A percentile compares a stretch with the other conserved stretches of the same genome.
These are phyloP conservation scores for Sminthurides aquaticus DNA, from an alignment of 2,888 invertebrate species.

Conservation along the genomic window DNA sequence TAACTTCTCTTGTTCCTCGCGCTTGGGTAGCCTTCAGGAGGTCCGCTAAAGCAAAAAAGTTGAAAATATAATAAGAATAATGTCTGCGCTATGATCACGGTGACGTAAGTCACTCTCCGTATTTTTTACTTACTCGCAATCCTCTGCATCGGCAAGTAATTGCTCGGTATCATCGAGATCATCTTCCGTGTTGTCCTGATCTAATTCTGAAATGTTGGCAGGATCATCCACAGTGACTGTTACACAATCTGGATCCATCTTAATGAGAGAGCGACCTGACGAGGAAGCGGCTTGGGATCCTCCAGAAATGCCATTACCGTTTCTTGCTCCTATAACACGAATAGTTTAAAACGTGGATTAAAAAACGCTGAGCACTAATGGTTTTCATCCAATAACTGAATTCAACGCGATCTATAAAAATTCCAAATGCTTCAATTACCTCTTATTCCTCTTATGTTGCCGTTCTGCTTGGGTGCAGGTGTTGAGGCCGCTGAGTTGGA, in stretches of 20 bases:
- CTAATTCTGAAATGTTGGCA: conserved; percentile 32
- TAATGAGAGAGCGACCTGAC: conserved; percentile 29
- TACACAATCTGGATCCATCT: conserved; percentile 37
- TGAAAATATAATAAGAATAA: too few species aligned
- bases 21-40: conserved; percentile 29
- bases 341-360: too few species aligned
- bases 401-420: too few species aligned
- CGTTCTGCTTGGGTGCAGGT: neutral
- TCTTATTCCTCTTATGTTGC: neutral
- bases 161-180: conserved; percentile 21
- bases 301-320: conserved; percentile 14
- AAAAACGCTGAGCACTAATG: too few species aligned
- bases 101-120: too few species aligned
- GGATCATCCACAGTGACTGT: conserved; percentile 39
- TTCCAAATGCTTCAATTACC: too few species aligned
- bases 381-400: too few species aligned
- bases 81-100: too few species aligned
- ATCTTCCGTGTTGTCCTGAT: conserved; percentile 29
- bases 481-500: conserved; percentile 28
- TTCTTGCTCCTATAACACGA: conserved; percentile 9
- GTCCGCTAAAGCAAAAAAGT: conserved; percentile 8
- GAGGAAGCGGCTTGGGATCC: conserved; percentile 14
- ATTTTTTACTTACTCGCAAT: conserved; percentile 23
- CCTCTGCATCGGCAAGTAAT: conserved; percentile 16
- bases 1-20: conserved; percentile 32